phyloP scores from a whole-genome alignment of 2,888 invertebrate species.

The Yponomeuta sedellus region DNA sequence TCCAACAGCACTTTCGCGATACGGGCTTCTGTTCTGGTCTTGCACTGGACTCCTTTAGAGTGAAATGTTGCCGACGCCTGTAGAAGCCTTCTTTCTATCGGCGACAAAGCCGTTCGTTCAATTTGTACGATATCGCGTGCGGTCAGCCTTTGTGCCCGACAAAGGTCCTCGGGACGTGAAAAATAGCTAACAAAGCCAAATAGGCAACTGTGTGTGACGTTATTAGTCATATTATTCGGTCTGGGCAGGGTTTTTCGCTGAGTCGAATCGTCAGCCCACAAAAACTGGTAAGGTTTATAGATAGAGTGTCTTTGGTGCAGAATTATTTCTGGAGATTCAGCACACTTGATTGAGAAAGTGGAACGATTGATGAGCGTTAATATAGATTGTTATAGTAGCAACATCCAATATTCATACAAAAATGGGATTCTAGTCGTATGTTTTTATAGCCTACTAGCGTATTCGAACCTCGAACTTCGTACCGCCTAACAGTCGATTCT shows the following conservation, averaged over 20 bases:
- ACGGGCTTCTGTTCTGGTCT: slow-evolving; percentile 29
- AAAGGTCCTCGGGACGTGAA: slow-evolving; percentile 51
- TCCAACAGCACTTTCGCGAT: slow-evolving; percentile 24
- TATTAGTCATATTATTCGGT: background rate
- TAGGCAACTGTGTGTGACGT: slow-evolving; percentile 1
- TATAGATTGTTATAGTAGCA: no score
- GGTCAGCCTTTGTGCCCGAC: slow-evolving; percentile 64
- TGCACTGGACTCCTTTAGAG: slow-evolving; percentile 33
- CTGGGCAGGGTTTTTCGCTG: background rate
- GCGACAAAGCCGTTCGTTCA: slow-evolving; percentile 62
- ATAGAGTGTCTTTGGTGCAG: no score
- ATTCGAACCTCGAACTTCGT: no score
- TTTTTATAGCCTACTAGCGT: no score
- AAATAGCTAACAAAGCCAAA: slow-evolving; percentile 33
- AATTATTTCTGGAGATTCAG: no score
- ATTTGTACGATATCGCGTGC: slow-evolving; percentile 53
- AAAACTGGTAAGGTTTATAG: background rate
- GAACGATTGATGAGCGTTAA: no score
- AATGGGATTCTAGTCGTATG: no score
- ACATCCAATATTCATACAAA: no score
- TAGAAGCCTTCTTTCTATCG: slow-evolving; percentile 49
- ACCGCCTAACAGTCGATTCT: no score
- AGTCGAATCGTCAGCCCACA: background rate
- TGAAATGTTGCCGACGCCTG: slow-evolving; percentile 59
- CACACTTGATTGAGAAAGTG: no score